phyloP scores from a whole-genome alignment of 2,888 invertebrate genomes.

The Athripsodes cinereus region DNA sequence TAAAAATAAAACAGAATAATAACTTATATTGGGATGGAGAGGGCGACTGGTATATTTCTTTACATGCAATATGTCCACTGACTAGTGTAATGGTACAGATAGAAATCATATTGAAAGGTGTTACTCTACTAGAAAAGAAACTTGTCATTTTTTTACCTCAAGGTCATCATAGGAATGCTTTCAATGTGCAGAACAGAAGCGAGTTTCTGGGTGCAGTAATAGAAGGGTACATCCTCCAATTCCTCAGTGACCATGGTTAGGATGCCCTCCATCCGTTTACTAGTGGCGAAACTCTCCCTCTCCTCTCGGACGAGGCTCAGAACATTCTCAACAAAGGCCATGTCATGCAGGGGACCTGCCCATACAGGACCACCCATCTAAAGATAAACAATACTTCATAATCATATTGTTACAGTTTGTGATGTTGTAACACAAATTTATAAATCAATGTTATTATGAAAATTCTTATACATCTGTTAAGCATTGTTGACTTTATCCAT shows the following conservation, averaged over 20 bases:
- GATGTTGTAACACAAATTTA: too few species aligned
- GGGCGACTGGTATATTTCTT: too few species aligned
- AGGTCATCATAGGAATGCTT: conserved; percentile 60
- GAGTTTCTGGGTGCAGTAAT: conserved; percentile 76
- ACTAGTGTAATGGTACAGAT: too few species aligned
- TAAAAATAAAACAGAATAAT: too few species aligned
- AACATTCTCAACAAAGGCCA: conserved; percentile 66
- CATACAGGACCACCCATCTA: conserved; percentile 93
- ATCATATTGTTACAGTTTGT: too few species aligned
- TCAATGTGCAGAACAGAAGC: conserved; percentile 66
- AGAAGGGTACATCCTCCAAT: conserved; percentile 75
- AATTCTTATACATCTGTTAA: too few species aligned
- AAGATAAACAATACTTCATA: conserved; percentile 20
- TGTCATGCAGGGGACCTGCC: conserved; percentile 79
- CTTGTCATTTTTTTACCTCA: conserved; percentile 58
- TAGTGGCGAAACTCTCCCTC: conserved; percentile 56
- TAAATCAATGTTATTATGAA: too few species aligned
- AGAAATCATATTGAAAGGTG: too few species aligned
- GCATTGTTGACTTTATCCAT: too few species aligned
- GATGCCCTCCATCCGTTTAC: conserved; percentile 71
- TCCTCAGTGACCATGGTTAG: conserved; percentile 79
- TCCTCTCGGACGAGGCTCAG: conserved; percentile 44
- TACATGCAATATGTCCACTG: too few species aligned
- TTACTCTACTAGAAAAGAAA: too few species aligned
- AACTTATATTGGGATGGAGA: too few species aligned